These are phyloP conservation scores for Platysteira castanea DNA, from an alignment of 2,113 vertebrate genomes.

Conservation along the genomic window DNA sequence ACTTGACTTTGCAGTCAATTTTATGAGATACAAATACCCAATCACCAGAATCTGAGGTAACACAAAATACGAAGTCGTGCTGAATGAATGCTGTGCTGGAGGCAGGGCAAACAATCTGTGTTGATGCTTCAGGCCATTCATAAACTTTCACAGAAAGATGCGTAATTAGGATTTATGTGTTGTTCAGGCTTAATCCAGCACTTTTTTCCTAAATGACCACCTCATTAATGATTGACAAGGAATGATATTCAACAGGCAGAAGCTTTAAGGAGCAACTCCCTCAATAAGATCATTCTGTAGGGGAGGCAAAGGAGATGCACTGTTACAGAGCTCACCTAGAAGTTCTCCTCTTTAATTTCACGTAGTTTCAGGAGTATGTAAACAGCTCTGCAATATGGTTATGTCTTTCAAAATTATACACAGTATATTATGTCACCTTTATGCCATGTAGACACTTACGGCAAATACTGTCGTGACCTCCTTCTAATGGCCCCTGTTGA, in stretches of 20 bases:
- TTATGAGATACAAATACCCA: background rate
- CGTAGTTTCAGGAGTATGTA: background rate
- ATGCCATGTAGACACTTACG: background rate
- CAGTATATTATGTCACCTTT: background rate
- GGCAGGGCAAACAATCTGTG: background rate
- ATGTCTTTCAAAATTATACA: background rate
- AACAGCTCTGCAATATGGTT: background rate
- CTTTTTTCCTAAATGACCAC: background rate
- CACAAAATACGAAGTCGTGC: background rate
- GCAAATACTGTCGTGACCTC: background rate
- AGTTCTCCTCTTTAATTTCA: background rate
- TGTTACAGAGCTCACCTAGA: background rate
- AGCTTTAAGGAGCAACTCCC: background rate
- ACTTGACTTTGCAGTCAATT: background rate
- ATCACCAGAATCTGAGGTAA: background rate
- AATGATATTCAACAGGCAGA: background rate
- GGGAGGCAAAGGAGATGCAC: background rate
- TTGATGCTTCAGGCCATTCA: background rate
- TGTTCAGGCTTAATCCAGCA: background rate
- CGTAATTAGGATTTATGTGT: background rate
- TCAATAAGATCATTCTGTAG: background rate
- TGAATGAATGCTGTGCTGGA: background rate
- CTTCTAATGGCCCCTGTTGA: background rate
- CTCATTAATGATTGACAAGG: background rate
- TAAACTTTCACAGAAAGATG: background rate